Base-by-base conservation (phyloP, 2,888 invertebrate genomes). In the Slavum lentiscoides region DNA sequence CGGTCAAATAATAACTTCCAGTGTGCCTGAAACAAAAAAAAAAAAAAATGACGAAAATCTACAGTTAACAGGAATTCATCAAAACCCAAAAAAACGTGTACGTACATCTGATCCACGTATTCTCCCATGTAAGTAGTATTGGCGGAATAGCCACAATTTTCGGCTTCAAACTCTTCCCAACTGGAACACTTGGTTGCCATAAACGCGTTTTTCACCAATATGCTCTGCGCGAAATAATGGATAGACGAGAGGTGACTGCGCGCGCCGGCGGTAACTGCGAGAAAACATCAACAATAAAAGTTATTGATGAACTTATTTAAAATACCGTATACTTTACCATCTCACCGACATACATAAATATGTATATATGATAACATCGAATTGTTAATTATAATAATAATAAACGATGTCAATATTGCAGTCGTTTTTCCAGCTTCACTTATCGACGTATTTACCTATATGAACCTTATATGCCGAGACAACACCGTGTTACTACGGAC, bases 201-300 rank as follows among this genome's bases (percentile, higher is more conserved):
- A 13, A 8, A 76, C 30, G 13, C 76, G 15, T 76, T 19, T 59
- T 17, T 59, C 15, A 13, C n/a, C 43, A 43, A 59, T 59, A 82
- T 76, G 9, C 76, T 76, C 6, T 69, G 61, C 4, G 76, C 69
- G 19, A 77, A 82, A 55, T 59, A 82, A 17, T 61, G 37, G 21
- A 62, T 69, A n/a, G 76, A 43, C 43, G 61, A 49, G 15, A 43
- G 30, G 21, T 82, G 82, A 69, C 82, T 82, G 67, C 82, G 75
- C 4, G 62, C 37, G n/a, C 82, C 82, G 13, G 75, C 75, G 15
- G 74, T 21, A 49, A 9, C 75, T 76, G 13, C 17, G n/a, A 39
- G 39, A n/a, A 15, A 13, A 53, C 5, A 19, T 11, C 8, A 15
- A 49, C 13, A 49, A 49, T 49, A 43, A 9, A 9, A 30, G 30